Evolutionary conservation across 2,797 vertebrate genomes (phyloP).

Genomic region (Scolopax bukidnonensis): DNA sequence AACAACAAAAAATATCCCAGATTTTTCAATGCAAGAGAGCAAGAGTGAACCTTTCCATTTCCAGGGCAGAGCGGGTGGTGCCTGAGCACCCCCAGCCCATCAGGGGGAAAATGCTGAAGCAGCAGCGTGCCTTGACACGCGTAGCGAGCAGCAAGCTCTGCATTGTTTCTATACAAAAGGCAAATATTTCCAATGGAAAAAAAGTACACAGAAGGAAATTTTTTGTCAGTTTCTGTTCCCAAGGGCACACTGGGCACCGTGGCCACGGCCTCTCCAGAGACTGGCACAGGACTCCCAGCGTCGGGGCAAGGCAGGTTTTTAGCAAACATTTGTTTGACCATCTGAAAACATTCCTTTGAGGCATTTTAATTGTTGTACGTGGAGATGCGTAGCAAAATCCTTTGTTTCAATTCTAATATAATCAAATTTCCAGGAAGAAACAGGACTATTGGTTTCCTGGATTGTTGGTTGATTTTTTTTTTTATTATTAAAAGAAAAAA

Average conservation of each 20-base stretch:
- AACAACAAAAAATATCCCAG: too few species aligned
- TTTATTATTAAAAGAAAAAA: background rate
- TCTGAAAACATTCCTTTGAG: background rate
- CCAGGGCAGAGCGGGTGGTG: background rate
- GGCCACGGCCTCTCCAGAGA: rapidly evolving
- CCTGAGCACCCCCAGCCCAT: background rate
- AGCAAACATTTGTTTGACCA: background rate
- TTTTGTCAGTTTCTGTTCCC: background rate
- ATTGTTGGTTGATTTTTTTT: background rate
- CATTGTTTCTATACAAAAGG: background rate
- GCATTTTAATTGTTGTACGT: background rate
- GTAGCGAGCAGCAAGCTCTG: background rate
- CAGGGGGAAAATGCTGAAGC: background rate
- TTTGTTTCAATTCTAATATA: background rate
- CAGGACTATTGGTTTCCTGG: background rate
- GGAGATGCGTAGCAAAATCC: background rate
- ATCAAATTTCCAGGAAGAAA: background rate
- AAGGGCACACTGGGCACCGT: rapidly evolving
- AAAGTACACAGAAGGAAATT: background rate
- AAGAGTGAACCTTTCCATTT: background rate
- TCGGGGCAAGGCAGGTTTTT: background rate
- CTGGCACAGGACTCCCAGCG: rapidly evolving
- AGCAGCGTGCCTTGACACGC: background rate
- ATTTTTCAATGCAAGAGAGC: background rate
- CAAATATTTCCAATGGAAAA: background rate